Evolutionary conservation across 2,888 invertebrate genomes (phyloP), one percentile per base, ranked within the genome.

Genomic region (Fragum sueziense): DNA sequence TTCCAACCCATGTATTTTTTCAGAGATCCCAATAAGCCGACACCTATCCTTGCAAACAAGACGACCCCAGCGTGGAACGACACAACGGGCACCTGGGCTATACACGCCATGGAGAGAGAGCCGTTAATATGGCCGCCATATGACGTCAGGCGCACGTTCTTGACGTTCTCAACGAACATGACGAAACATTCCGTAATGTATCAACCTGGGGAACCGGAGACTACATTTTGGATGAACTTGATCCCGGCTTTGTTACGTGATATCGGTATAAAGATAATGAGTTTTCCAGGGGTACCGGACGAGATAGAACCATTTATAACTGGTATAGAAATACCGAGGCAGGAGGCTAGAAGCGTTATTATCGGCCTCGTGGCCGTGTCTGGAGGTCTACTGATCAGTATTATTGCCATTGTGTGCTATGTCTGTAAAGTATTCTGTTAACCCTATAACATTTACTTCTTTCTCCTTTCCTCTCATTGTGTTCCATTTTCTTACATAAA

Each of bases 1-100:
- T n/a, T n/a, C n/a, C 41, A 41, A 9, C 41, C 17, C 41, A 41
- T 41, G 29, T 61, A n/a, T 67, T n/a, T 37, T 74, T 79, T 54
- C 82, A 82, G 82, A 20, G 59, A 79, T 52, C 79, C 82, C 11
- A 82, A 79, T 73, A 68, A 61, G 25, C 82, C 82, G 20, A 25
- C 47, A n/a, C 61, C 70, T 20, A 34, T 82, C 20, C 31, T 57
- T 14, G 69, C 67, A n/a, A 51, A 34, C 20, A 37, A 29, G 7
- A 74, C 71, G 17, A 70, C 70, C 0, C 65, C 65, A 20, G 65
- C 65, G 7, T 65, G 65, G 65, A 65, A 65, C 27, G n/a, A 20
- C 9, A 65, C 41, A 14, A 25, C 65, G 9, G 27, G 41, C 22
- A 65, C 41, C 27, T 65, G 65, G 65, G 22, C 65, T 2, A 25